A percentile compares a stretch with the other conserved stretches of the same genome.
Conservation (phyloP, 30 jellyfish, hydroid and myxozoan species). For the Cassiopea andromeda region DNA sequence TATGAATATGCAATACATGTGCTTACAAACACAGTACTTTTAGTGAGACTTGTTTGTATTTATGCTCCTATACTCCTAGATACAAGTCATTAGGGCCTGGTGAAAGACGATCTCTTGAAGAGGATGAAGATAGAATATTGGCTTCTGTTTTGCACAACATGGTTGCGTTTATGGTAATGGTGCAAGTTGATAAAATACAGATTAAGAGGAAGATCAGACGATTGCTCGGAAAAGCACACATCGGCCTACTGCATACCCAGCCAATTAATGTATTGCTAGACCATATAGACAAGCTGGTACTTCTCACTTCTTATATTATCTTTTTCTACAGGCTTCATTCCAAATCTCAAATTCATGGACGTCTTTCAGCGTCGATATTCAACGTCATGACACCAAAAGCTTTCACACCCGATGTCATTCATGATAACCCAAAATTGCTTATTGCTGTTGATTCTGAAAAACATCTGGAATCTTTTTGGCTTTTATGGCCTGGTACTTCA, state of each 20-base stretch:
- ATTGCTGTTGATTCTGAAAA: too few relatives aligned
- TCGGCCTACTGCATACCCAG: slow-evolving; percentile 83
- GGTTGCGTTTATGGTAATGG: slow-evolving; percentile 81
- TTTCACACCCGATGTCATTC: too few relatives aligned
- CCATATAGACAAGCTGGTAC: slow-evolving; percentile 74
- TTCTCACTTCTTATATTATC: neutral
- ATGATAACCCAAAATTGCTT: too few relatives aligned
- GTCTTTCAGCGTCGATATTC: too few relatives aligned
- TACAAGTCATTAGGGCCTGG: slow-evolving; percentile 71
- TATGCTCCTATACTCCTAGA: slow-evolving; percentile 22
- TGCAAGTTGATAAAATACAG: slow-evolving; percentile 76
- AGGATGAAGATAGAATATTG: slow-evolving; percentile 85
- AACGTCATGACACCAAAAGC: too few relatives aligned
- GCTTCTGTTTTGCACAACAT: slow-evolving; percentile 80
- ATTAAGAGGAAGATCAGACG: slow-evolving; percentile 77
- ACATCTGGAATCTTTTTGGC: too few relatives aligned
- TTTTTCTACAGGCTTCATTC: too few relatives aligned
- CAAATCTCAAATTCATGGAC: too few relatives aligned
- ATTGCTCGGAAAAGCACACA: slow-evolving; percentile 84
- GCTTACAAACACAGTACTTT: neutral
- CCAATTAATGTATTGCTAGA: slow-evolving; percentile 77
- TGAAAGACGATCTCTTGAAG: slow-evolving; percentile 83
- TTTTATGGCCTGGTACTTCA: too few relatives aligned
- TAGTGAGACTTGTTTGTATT: neutral
- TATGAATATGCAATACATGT: too few relatives aligned